phyloP scores from a whole-genome alignment of 2,888 invertebrate genomes.

The Globia sparganii region DNA sequence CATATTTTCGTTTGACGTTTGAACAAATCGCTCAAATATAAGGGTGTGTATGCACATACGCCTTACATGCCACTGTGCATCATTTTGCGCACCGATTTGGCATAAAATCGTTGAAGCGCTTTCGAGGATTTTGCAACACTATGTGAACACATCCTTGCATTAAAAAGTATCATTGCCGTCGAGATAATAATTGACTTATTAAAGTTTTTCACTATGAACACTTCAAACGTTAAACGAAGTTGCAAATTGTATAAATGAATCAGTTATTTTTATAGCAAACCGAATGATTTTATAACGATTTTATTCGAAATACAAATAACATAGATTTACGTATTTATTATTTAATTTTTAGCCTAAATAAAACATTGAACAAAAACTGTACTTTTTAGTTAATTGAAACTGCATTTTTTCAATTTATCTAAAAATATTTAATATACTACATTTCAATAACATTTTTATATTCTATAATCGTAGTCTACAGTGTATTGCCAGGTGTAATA shows the following conservation, averaged over 20 bases:
- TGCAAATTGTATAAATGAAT: constrained; percentile 7
- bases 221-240: constrained; percentile 48
- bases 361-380: constrained; percentile 50
- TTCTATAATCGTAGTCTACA: constrained; percentile 62
- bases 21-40: not conserved
- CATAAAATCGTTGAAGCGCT: not conserved
- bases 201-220: too few species aligned
- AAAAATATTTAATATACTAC: constrained; percentile 52
- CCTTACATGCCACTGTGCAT: too few species aligned
- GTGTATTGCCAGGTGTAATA: constrained; percentile 63
- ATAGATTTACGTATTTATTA: constrained; percentile 60
- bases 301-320: constrained; percentile 41
- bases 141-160: not conserved
- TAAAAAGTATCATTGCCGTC: not conserved
- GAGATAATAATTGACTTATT: not conserved
- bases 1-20: constrained; percentile 43
- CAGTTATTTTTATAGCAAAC: constrained; percentile 9
- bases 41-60: not conserved
- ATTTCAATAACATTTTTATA: constrained; percentile 61
- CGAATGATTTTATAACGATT: constrained; percentile 22
- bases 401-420: constrained; percentile 49
- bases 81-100: not conserved
- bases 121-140: not conserved
- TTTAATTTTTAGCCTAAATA: constrained; percentile 45
- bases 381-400: constrained; percentile 47